These are phyloP conservation scores for Craseonycteris thonglongyai DNA, from an alignment of 2,113 vertebrate species.

Conservation along the genomic window DNA sequence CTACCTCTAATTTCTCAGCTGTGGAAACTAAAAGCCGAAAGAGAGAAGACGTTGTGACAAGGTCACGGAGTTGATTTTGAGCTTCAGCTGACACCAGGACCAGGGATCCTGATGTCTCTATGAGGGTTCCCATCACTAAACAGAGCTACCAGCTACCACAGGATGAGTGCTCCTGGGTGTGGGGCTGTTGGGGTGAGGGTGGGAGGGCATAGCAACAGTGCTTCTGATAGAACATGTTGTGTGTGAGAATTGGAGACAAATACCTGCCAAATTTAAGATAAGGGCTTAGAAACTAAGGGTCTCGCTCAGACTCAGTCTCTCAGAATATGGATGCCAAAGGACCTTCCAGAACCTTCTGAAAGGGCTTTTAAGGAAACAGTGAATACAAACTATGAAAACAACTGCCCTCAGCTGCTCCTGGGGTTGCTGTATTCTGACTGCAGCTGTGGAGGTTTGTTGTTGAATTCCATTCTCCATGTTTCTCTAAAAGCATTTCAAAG, in stretches of 20 bases:
- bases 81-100: not conserved
- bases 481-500: slow-evolving; percentile 80
- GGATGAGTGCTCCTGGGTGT: fast-evolving
- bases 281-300: not conserved
- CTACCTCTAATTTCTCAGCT: not conserved
- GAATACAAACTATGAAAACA: slow-evolving; percentile 65
- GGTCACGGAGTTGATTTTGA: not conserved
- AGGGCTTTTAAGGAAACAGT: slow-evolving; percentile 11
- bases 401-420: slow-evolving; percentile 73
- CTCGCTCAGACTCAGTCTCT: not conserved
- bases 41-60: not conserved
- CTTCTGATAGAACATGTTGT: not conserved
- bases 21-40: not conserved
- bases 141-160: not conserved
- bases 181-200: not conserved
- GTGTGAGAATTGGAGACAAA: not conserved
- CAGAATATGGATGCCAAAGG: not conserved
- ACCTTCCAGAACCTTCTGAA: slow-evolving; percentile 52
- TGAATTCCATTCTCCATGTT: slow-evolving; percentile 63
- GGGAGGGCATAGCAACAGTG: not conserved
- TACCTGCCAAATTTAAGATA: not conserved
- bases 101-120: not conserved
- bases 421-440: slow-evolving; percentile 44
- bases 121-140: not conserved
- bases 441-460: slow-evolving; percentile 76